A percentile compares a stretch with the other conserved stretches of the same genome.
phyloP scores from a whole-genome alignment of 2,113 vertebrate species.

The Beaufortia kweichowensis region DNA sequence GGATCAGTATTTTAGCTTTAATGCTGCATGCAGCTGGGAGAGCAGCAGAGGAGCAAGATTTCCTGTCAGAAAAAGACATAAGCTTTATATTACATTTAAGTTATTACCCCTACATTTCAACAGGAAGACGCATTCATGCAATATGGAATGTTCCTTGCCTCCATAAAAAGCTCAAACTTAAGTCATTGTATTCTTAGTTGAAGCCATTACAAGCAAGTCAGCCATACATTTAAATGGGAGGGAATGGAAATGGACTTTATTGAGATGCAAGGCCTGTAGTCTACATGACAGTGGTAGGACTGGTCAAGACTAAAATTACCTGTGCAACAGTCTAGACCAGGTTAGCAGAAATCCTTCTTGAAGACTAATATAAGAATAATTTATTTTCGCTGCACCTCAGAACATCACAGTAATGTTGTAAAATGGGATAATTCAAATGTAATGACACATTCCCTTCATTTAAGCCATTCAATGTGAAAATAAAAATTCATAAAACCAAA shows the following conservation, averaged over 20 bases:
- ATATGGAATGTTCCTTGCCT: slow-evolving; percentile 46
- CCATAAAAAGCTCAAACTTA: slow-evolving; percentile 48
- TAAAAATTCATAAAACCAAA: slow-evolving; percentile 7
- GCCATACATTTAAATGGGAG: slow-evolving; percentile 1
- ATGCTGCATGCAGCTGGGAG: slow-evolving; percentile 70
- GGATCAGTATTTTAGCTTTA: slow-evolving; percentile 76
- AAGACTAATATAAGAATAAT: slow-evolving; percentile 47
- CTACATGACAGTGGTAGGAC: slow-evolving; percentile 29
- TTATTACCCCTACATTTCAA: slow-evolving; percentile 71
- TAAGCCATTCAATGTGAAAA: slow-evolving; percentile 2
- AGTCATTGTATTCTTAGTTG: slow-evolving; percentile 48
- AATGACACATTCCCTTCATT: slow-evolving; percentile 19
- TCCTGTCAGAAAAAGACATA: slow-evolving; percentile 69
- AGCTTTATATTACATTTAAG: slow-evolving; percentile 70
- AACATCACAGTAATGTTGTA: slow-evolving; percentile 28
- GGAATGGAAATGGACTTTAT: slow-evolving; percentile 41
- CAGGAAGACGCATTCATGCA: slow-evolving; percentile 54
- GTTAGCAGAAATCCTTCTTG: slow-evolving; percentile 32
- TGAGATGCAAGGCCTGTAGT: slow-evolving; percentile 43
- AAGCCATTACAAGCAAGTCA: slow-evolving; percentile 44
- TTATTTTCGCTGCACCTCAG: slow-evolving; percentile 39
- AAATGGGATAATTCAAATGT: slow-evolving; percentile 41
- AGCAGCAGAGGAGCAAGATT: slow-evolving; percentile 63
- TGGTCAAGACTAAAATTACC: slow-evolving; percentile 46
- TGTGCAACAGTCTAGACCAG: slow-evolving; percentile 33